Conservation (phyloP, 2,888 invertebrate species). For the Gandaritis pyraliata region DNA sequence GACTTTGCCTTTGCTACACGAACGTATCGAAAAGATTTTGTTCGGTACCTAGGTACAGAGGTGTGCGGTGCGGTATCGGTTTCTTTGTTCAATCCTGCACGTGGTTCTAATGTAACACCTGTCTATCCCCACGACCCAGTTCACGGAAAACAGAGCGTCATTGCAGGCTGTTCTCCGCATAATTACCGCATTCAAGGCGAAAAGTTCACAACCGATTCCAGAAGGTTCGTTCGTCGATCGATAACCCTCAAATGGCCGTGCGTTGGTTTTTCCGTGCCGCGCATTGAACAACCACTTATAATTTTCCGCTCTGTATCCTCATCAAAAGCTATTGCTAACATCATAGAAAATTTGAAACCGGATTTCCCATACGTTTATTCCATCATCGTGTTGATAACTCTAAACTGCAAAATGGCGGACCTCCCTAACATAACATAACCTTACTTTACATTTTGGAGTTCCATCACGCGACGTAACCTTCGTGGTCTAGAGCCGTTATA, state of each 20-base stretch:
- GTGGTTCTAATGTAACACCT: slow-evolving; percentile 28
- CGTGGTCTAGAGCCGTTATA: slow-evolving; percentile 8
- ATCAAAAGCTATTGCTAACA: neutral
- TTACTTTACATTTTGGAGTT: too few species aligned
- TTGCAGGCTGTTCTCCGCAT: neutral
- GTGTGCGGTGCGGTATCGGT: neutral
- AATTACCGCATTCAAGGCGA: slow-evolving; percentile 26
- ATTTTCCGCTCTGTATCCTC: neutral
- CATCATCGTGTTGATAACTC: slow-evolving; percentile 15
- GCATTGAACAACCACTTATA: neutral
- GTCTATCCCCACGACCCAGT: slow-evolving; percentile 15
- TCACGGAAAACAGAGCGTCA: neutral
- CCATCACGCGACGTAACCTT: too few species aligned
- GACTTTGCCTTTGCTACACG: neutral
- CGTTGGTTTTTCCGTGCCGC: slow-evolving; percentile 14
- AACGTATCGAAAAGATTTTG: neutral
- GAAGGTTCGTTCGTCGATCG: slow-evolving; percentile 70
- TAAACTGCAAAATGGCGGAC: slow-evolving; percentile 37
- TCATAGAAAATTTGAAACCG: neutral
- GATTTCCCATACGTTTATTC: slow-evolving; percentile 4
- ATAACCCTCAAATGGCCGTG: slow-evolving; percentile 64
- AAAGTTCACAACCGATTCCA: slow-evolving; percentile 49
- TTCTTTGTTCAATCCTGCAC: slow-evolving; percentile 25
- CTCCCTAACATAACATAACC: slow-evolving; percentile 3
- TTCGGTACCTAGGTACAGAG: neutral